Evolutionary conservation across 2,113 vertebrate genomes (phyloP), one percentile per base, ranked within the genome.

Genomic region (Zosterops borbonicus): DNA sequence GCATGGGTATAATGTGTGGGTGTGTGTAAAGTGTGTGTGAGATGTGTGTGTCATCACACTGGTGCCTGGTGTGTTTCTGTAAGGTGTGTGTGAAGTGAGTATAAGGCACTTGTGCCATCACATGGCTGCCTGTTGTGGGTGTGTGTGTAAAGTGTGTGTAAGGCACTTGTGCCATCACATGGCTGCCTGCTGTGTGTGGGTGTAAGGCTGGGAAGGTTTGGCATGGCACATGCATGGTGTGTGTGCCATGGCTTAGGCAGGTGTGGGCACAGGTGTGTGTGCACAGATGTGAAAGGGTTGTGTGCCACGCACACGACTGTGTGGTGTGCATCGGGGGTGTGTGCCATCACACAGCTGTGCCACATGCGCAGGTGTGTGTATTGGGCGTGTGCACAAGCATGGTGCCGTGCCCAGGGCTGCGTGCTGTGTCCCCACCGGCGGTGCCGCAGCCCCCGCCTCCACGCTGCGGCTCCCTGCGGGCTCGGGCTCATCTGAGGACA

Each of bases 401-500:
- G 37, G 37, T 39, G 35, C 77, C 21, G 17, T 22, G 58, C 28
- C 21, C 37, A 12, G 14, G 6, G 35, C 37, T 29, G 18, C 25
- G n/a, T 18, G 37, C 41, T 31, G 28, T 33, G 74, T 39, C 52
- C 42, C 42, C 78, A 4, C 29, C 6, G 14, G 41, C 12, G 9
- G 3, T 74, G 64, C 59, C 33, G 83, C 84, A 91, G 80, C 94
- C 35, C 28, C 75, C 55, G 70, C 94, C 87, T 75, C 60, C 64
- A 88, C 83, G 69, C 94, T 93, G 94, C 94, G 76, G 94, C 65
- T 95, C 91, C 94, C 91, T 91, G 91, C 88, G 88, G 92, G 81
- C 89, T 50, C 60, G 81, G 85, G 94, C 94, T 89, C 92, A 95
- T 95, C 92, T 95, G 92, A 95, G 94, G 94, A 95, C 94, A 95